These are phyloP conservation scores for Euzetes globulus DNA, from an alignment of 2,888 invertebrate species.

Conservation along the genomic window DNA sequence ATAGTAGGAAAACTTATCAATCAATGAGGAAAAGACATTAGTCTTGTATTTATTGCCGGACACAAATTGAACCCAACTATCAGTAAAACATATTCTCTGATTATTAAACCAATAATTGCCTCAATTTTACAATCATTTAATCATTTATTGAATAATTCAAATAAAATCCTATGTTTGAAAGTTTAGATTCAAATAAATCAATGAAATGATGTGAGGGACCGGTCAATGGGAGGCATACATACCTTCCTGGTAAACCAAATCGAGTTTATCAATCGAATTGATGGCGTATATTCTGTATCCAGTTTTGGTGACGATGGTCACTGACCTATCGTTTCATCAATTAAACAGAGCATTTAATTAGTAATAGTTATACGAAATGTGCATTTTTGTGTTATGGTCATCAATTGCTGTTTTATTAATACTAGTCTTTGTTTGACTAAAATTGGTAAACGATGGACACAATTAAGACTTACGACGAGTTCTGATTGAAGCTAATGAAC, in stretches of 20 bases:
- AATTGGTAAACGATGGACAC: neutral
- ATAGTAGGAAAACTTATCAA: neutral
- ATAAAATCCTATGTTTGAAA: neutral
- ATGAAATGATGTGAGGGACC: neutral
- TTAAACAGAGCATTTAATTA: slow-evolving; percentile 39
- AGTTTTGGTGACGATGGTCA: slow-evolving; percentile 82
- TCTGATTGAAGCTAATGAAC: slow-evolving; percentile 95
- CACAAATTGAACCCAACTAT: neutral
- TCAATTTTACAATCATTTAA: too few relatives aligned
- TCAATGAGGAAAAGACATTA: neutral
- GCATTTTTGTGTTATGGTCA: slow-evolving; percentile 34
- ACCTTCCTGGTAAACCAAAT: slow-evolving; percentile 80
- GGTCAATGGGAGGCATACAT: slow-evolving; percentile 41
- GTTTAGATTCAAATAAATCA: neutral
- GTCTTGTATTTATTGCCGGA: neutral
- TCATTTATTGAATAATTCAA: slow-evolving; percentile 4
- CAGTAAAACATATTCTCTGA: too few relatives aligned
- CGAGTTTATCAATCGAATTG: slow-evolving; percentile 53
- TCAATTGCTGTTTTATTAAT: too few relatives aligned
- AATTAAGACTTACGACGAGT: slow-evolving; percentile 79
- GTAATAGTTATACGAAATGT: neutral
- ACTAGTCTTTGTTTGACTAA: neutral
- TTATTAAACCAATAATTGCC: too few relatives aligned
- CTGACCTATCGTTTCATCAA: slow-evolving; percentile 54
- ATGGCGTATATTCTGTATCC: slow-evolving; percentile 85